Percentiles rank a stretch among this genome's conserved stretches.
These are phyloP conservation scores for Hydroisotoma schaefferi DNA, from an alignment of 2,888 invertebrate genomes.

Conservation along the genomic window DNA sequence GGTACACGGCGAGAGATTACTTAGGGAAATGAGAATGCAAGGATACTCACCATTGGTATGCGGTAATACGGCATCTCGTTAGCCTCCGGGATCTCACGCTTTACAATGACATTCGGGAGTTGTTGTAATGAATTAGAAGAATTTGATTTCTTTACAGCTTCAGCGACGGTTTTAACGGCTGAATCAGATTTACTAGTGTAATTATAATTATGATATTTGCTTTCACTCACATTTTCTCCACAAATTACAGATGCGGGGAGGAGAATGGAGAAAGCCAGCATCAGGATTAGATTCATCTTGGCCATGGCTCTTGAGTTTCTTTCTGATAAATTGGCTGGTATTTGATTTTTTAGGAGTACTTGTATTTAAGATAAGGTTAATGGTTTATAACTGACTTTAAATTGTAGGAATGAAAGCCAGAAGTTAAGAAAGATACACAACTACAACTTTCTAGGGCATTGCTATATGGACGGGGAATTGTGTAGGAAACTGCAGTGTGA, in stretches of 20 bases:
- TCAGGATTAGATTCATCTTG: conserved; percentile 8
- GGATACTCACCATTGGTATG: conserved; percentile 5
- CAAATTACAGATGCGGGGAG: conserved; percentile 5
- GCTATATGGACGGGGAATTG: no score
- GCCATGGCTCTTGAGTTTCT: neutral
- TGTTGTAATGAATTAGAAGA: neutral
- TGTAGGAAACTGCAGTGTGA: no score
- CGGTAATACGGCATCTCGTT: conserved; percentile 3
- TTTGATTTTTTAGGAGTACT: no score
- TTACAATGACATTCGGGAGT: neutral
- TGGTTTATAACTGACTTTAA: no score
- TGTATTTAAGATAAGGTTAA: no score
- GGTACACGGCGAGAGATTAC: no score
- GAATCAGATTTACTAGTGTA: neutral
- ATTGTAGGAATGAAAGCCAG: no score
- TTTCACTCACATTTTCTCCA: conserved; percentile 8
- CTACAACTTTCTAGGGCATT: no score
- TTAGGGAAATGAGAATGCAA: no score
- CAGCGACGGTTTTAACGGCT: neutral
- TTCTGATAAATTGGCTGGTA: no score
- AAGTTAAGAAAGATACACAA: no score
- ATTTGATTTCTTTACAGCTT: conserved; percentile 1
- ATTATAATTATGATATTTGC: neutral
- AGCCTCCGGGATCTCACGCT: conserved; percentile 8
- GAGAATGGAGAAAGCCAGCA: conserved; percentile 11